Base-by-base conservation (phyloP, 2,888 invertebrate species). In the Dolichomitus sp. region DNA sequence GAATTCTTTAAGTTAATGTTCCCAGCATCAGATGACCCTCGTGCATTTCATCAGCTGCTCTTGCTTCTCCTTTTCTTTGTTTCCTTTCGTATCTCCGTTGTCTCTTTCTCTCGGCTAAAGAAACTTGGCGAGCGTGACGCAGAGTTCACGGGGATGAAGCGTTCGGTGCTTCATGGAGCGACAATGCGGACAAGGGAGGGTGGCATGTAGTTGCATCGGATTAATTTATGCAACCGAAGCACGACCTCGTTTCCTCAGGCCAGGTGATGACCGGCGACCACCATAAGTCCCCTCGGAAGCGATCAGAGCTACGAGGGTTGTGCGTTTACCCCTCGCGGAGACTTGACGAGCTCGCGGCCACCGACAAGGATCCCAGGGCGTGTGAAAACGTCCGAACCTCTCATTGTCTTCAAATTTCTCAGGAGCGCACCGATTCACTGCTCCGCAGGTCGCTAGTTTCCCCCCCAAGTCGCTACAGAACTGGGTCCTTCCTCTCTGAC, bases 231-330 rank as follows among this genome's bases (percentile, higher is more conserved):
- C 91, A 86, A 68, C 57, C 54, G 81, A 81, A 74, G 75, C 65
- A 77, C 68, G 83, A 65, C 83, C 86, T 88, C 87, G 81, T 88
- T 89, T 83, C 86, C 84, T 87, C 76, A 30, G 87, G 85, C 92
- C 92, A 92, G 91, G 91, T 91, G 92, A 92, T 92, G 92, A 92
- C 91, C 92, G 88, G 6, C 59, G 88, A 87, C 87, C 86, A 88
- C 87, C 86, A 54, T 9, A 40, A 33, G 23, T 11, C 37, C 79
- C 80, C 63, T 40, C 17, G 68, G 17, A 42, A n/a, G 37, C 59
- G 70, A 59, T 23, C 63, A 14, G 42, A 37, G 30, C 30, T 37
- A 9, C 48, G 50, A 73, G 73, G 73, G 73, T 73, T 14, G 33
- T 33, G 23, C 40, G 19, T n/a, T 6, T n/a, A 17, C 59, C 66